Base-by-base conservation (phyloP, 2,113 vertebrate species). In the Phyllostomus discolor region DNA sequence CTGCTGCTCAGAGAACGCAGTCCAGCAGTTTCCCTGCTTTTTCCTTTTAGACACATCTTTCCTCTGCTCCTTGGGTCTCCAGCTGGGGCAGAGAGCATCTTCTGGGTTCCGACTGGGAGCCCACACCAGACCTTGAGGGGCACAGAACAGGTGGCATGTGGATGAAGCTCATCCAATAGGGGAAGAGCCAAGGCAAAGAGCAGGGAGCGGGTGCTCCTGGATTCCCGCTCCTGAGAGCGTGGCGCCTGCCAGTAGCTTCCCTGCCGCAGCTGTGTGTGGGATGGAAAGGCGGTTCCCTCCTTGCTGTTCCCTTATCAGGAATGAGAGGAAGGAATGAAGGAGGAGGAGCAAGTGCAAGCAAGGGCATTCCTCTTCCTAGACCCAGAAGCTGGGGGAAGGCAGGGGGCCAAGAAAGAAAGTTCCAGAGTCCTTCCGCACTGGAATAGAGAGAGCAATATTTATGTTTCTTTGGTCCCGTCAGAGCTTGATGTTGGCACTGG, bases 221-320 rank as follows among this genome's bases (percentile, higher is more conserved):
- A 80, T 78, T 73, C 80, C 94, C 31, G 54, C 72, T 91, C 91
- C 59, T 54, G 88, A 94, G 76, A 52, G 57, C 46, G 46, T 10
- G 0, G 90, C 0, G 24, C 76, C 85, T 66, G 96, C 88, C 97
- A 94, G 88, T 41, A 84, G 72, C 78, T 92, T 80, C 88, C 81
- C 92, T 88, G 59, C 59, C 54, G 82, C 96, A 98, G 97, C 95
- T 97, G 95, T 96, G 91, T 38, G 54, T 95, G 89, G 97, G 97
- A 59, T 79, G 89, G 59, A 91, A 92, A 93, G 88, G 64, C 95
- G 91, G 28, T 96, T 94, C 97, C 97, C 91, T 98, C 79, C 86
- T 86, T 72, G 93, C 75, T 96, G 95, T 96, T 97, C 92, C 86
- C 97, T 96, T 86, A 90, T 95, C 83, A 90, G 95, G 89, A 92